These are phyloP conservation scores for Ganaspis sp. DNA, from an alignment of 1,140 invertebrate species.

Conservation along the genomic window DNA sequence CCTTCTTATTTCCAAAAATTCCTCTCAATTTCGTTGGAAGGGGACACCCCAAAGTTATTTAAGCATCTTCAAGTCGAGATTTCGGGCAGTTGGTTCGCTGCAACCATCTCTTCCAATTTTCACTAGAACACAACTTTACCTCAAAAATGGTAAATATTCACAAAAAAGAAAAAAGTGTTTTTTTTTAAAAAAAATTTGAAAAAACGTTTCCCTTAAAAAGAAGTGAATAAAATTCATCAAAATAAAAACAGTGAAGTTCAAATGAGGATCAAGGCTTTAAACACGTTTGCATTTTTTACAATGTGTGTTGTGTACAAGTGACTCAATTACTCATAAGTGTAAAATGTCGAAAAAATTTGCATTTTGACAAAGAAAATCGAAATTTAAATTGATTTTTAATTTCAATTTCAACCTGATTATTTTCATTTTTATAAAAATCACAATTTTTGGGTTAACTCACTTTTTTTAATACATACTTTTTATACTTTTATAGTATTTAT, in stretches of 20 bases:
- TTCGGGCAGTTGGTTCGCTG: constrained; percentile 72
- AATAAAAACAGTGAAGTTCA: neutral
- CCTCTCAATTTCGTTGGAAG: constrained; percentile 60
- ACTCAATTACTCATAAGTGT: too few species aligned
- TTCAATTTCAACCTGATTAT: too few species aligned
- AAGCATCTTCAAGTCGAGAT: constrained; percentile 69
- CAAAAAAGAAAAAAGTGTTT: neutral
- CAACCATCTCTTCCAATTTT: constrained; percentile 70
- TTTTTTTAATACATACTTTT: too few species aligned
- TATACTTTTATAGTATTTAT: too few species aligned
- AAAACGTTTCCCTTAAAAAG: too few species aligned
- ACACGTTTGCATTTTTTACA: neutral
- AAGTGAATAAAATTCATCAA: too few species aligned
- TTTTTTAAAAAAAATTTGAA: neutral
- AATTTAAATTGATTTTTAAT: too few species aligned
- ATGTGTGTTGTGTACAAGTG: constrained; percentile 9
- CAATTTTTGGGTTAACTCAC: too few species aligned
- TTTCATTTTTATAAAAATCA: too few species aligned
- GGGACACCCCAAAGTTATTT: constrained; percentile 69
- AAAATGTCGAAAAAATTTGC: too few species aligned
- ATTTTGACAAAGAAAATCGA: too few species aligned
- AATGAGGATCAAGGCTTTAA: neutral
- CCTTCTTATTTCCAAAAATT: constrained; percentile 23
- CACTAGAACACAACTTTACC: constrained; percentile 20
- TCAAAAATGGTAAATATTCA: constrained; percentile 32